These are phyloP conservation scores for Gavialis gangeticus DNA, from an alignment of 2,113 vertebrate species.

Conservation along the genomic window DNA sequence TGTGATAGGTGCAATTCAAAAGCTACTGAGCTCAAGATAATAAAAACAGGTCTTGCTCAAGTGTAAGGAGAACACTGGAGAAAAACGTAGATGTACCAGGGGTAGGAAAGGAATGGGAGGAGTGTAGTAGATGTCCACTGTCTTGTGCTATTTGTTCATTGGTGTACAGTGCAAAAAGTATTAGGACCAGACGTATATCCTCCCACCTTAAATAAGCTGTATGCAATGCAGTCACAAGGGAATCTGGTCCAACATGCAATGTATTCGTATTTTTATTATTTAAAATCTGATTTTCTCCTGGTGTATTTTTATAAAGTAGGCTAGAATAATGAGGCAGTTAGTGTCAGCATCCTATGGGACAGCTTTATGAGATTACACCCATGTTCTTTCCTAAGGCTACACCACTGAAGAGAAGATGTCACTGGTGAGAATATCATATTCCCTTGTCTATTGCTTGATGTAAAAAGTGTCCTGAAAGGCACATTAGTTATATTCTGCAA, in stretches of 20 bases:
- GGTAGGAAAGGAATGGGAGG: not conserved
- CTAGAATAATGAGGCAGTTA: conserved; percentile 37
- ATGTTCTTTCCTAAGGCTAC: not conserved
- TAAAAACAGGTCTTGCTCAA: not conserved
- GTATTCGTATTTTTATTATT: not conserved
- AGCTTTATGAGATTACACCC: not conserved
- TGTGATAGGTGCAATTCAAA: not conserved
- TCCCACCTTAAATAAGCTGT: not conserved
- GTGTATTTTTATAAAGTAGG: conserved; percentile 20
- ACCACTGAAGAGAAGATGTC: not conserved
- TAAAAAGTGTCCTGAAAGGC: conserved; percentile 9
- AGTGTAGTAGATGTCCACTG: not conserved
- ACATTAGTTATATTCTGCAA: not conserved
- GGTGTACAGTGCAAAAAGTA: not conserved
- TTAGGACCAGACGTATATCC: not conserved
- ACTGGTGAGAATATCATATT: not conserved
- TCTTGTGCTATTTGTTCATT: not conserved
- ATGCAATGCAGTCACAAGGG: not conserved
- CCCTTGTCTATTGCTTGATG: not conserved
- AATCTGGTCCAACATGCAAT: not conserved
- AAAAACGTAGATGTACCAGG: not conserved
- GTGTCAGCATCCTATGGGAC: not conserved
- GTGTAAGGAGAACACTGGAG: not conserved
- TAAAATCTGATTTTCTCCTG: conserved; percentile 17
- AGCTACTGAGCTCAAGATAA: not conserved